Conservation (phyloP, 2,888 invertebrate genomes). For the Spatulosminthurus flaviceps region DNA sequence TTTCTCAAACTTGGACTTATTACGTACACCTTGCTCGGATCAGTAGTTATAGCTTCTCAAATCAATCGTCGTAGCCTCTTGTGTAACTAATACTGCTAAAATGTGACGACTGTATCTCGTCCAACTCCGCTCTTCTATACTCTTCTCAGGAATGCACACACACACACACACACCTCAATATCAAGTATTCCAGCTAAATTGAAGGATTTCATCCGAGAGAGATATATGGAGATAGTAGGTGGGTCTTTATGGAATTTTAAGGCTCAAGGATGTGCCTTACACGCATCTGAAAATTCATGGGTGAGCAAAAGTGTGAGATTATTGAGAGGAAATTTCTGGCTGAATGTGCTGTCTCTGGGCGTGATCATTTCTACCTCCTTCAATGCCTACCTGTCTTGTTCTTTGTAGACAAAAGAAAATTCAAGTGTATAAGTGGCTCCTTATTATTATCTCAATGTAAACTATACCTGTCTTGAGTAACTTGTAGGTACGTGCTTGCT, state of each 20-base stretch:
- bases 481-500: no score
- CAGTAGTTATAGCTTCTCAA: not conserved
- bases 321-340: slow-evolving; percentile 59
- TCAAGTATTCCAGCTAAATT: no score
- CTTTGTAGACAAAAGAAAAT: slow-evolving; percentile 41
- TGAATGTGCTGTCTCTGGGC: slow-evolving; percentile 63
- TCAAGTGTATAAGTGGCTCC: slow-evolving; percentile 36
- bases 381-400: slow-evolving; percentile 53
- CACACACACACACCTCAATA: no score
- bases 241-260: no score
- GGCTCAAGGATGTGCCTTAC: no score
- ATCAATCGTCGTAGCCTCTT: not conserved
- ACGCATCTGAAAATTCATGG: slow-evolving; percentile 12
- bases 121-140: no score
- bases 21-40: slow-evolving; percentile 7
- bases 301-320: slow-evolving; percentile 31
- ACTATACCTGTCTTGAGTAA: not conserved
- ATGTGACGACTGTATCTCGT: no score
- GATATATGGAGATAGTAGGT: no score
- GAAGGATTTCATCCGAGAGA: no score
- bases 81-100: no score
- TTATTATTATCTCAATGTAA: slow-evolving; percentile 22
- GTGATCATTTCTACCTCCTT: slow-evolving; percentile 63
- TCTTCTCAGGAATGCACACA: no score
- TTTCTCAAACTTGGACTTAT: not conserved